Percentiles rank a stretch among this genome's conserved stretches.
Conservation (phyloP, 2,797 vertebrate genomes). For the Artibeus jamaicensis region DNA sequence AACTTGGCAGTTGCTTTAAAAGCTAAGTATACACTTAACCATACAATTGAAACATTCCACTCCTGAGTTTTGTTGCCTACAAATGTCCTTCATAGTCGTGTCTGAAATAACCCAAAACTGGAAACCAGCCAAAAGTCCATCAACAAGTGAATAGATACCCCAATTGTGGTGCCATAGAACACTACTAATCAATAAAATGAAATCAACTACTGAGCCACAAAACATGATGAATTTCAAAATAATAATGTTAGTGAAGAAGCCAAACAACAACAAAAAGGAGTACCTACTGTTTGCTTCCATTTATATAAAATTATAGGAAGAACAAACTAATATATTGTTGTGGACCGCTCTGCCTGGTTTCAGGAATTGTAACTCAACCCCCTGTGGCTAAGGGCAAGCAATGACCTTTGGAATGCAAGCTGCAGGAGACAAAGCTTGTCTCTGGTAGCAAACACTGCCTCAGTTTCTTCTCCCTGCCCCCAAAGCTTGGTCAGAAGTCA, state of each 20-base stretch:
- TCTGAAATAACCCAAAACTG: not conserved
- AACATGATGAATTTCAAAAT: not conserved
- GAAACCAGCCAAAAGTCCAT: not conserved
- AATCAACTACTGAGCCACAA: not conserved
- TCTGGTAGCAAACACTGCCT: too few species aligned
- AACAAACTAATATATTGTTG: not conserved
- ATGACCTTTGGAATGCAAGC: too few species aligned
- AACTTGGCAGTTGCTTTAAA: not conserved
- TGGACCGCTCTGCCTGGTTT: too few species aligned
- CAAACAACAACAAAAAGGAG: not conserved
- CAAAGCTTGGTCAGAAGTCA: too few species aligned
- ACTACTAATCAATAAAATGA: not conserved
- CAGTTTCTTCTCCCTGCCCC: too few species aligned
- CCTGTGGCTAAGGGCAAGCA: too few species aligned
- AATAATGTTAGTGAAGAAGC: not conserved
- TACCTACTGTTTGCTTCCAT: not conserved
- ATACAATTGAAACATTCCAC: not conserved
- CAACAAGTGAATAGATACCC: not conserved
- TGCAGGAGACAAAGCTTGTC: too few species aligned
- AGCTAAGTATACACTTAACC: not conserved
- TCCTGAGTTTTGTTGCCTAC: not conserved
- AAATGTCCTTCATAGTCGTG: not conserved
- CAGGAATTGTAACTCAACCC: too few species aligned
- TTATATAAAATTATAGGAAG: not conserved
- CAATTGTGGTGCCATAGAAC: not conserved